A percentile compares a stretch with the other conserved stretches of the same genome.
phyloP scores from a whole-genome alignment of 1,140 invertebrate genomes.

The Leptopilina boulardi region DNA sequence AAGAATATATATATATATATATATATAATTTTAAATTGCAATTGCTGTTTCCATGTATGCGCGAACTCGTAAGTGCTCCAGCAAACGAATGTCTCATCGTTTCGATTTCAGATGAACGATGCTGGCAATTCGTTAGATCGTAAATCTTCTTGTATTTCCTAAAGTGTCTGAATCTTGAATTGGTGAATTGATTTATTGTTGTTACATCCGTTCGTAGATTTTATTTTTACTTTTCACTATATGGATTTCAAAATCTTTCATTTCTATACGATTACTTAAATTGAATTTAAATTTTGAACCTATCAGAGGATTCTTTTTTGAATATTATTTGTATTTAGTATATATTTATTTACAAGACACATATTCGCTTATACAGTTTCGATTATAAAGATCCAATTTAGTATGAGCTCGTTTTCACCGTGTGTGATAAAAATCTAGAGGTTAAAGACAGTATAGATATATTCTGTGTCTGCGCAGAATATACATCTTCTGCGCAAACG shows the following conservation, averaged over 20 bases:
- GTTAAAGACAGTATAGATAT: too few species aligned
- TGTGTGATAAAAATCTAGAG: too few species aligned
- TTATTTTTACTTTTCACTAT: not conserved
- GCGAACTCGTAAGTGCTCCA: constrained; percentile 26
- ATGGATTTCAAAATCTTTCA: not conserved
- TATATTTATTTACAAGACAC: too few species aligned
- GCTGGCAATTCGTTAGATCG: constrained; percentile 32
- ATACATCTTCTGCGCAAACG: too few species aligned
- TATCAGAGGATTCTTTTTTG: too few species aligned
- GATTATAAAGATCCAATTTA: too few species aligned
- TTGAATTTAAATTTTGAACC: too few species aligned
- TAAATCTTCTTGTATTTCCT: constrained; percentile 25
- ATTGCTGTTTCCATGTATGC: constrained; percentile 40
- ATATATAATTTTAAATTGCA: constrained; percentile 32
- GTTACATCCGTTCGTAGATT: not conserved
- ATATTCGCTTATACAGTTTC: too few species aligned
- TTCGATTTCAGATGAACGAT: constrained; percentile 40
- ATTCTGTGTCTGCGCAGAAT: too few species aligned
- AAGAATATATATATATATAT: not conserved
- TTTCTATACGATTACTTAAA: not conserved
- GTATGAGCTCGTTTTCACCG: too few species aligned
- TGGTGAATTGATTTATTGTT: constrained; percentile 1
- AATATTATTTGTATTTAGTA: too few species aligned
- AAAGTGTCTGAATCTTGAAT: constrained; percentile 16
- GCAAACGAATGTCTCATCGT: constrained; percentile 40